Evolutionary conservation across 2,888 invertebrate species (phyloP), one percentile per base, ranked within the genome.

Genomic region (Sphaeridia pumilis): DNA sequence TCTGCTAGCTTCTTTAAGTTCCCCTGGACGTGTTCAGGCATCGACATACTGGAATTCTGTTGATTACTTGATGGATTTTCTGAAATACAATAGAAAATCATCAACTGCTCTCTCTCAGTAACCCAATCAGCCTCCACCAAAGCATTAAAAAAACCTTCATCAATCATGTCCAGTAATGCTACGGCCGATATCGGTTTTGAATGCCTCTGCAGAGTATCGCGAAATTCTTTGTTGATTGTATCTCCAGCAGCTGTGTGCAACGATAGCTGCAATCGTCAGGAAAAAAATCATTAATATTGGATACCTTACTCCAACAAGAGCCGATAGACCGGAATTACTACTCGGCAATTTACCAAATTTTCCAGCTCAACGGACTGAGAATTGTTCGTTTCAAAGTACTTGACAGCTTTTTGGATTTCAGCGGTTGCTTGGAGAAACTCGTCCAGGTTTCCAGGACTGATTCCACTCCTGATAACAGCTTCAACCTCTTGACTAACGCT

Each of bases 401-500:
- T 81, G 68, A 87, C 84, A 2, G 94, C 93, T 63, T 83, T 83
- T 43, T 87, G 81, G 36, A 95, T 72, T 65, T 84, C 82, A 67
- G 86, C 85, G 71, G 94, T 78, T 2, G 89, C 85, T 70, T 84
- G 78, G 25, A 78, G 66, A 65, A 75, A 79, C 31, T 71, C 69
- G 20, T 75, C 73, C 24, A 78, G 67, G 0, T 79, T 76, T 46
- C 77, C 77, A 2, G 78, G 73, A 26, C 81, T 78, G 1, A 87
- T 92, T 5, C 93, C 92, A 58, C 83, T 83, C 65, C 86, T 83
- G 26, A 94, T 84, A 3, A 84, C 77, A 61, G 82, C 81, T 56
- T 90, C 92, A 4, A 93, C 84, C 68, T 93, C 90, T 69, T 88
- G 83, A 1, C 90, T 86, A 27, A 94, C 89, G 73, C 92, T 90